Percentiles rank a stretch among this genome's conserved stretches.
These are phyloP conservation scores for Galerucella nymphaeae DNA, from an alignment of 2,888 invertebrate species.

Conservation along the genomic window DNA sequence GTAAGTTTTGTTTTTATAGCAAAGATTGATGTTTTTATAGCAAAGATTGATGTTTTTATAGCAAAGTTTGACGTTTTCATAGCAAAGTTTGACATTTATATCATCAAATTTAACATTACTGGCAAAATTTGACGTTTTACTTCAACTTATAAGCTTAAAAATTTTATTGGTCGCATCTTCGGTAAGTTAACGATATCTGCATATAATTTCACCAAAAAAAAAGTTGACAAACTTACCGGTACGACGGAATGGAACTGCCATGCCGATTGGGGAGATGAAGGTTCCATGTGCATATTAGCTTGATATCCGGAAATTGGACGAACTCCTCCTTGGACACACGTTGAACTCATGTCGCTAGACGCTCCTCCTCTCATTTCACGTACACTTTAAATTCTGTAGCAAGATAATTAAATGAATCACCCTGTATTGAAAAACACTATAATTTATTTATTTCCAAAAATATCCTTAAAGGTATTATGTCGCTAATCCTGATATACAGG, in stretches of 20 bases:
- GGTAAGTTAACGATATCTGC: background rate
- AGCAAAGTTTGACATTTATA: no score
- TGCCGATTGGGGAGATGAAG: conserved; percentile 56
- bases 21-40: no score
- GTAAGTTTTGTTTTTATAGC: no score
- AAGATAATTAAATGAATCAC: conserved; percentile 9
- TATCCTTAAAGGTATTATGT: no score
- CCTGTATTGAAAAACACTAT: no score
- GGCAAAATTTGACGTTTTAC: no score
- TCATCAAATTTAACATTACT: no score
- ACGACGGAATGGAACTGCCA: conserved; percentile 56
- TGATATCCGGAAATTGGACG: conserved; percentile 55
- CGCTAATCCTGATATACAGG: no score
- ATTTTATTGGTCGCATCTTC: background rate
- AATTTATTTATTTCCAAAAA: no score
- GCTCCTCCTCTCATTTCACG: conserved; percentile 55
- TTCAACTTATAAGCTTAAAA: background rate
- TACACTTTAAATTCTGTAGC: conserved; percentile 22
- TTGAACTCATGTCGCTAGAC: conserved; percentile 56
- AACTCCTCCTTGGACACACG: conserved; percentile 54
- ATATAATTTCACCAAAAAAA: background rate
- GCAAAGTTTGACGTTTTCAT: no score
- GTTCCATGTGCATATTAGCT: conserved; percentile 54
- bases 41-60: no score
- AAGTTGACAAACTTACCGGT: conserved; percentile 53